Base-by-base conservation (phyloP, 2,888 invertebrate genomes). In the Subacronicta megacephala region DNA sequence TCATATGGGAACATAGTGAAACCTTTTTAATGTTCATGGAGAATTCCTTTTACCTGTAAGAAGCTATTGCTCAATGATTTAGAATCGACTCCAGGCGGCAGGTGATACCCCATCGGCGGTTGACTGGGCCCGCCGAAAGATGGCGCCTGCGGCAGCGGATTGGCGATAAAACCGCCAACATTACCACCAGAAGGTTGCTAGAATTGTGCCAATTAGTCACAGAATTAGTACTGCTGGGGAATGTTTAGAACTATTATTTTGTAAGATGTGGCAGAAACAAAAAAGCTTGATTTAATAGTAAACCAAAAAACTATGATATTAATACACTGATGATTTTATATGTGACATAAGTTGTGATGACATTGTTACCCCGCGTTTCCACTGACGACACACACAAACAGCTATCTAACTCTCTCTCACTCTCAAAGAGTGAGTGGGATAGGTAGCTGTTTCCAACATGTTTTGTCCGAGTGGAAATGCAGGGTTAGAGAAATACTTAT, bases 61-160 rank as follows among this genome's bases (percentile, higher is more conserved):
- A 95, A 95, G 74, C 96, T 95, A 60, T 95, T 96, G 80, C 95
- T 96, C 49, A 96, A 88, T 78, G 95, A 95, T 79, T 96, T 96
- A 16, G 95, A 94, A 75, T 96, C 96, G 5, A 85, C 89, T 7
- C 93, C 95, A 0, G 91, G 91, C 7, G 97, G 97, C 75, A 97
- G 95, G 70, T 96, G 96, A 82, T 97, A 97, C 29, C 82, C 95
- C 95, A 86, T 95, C 88, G 72, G 95, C 75, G 70, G 85, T 75
- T 78, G 89, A 75, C 88, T 90, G 5, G 92, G 82, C 0, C 84
- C 84, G 42, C 85, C 86, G 38, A 78, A 85, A n/a, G 55, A 10
- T n/a, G 26, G 12, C 29, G 43, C 31, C 26, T 26, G 26, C 12
- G 69, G 72, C 1, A 92, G 79, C 37, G 85, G 80, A 0, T 83